Evolutionary conservation across 1,140 invertebrate genomes (phyloP), one percentile per base, ranked within the genome.

Genomic region (Brachionus calyciflorus): DNA sequence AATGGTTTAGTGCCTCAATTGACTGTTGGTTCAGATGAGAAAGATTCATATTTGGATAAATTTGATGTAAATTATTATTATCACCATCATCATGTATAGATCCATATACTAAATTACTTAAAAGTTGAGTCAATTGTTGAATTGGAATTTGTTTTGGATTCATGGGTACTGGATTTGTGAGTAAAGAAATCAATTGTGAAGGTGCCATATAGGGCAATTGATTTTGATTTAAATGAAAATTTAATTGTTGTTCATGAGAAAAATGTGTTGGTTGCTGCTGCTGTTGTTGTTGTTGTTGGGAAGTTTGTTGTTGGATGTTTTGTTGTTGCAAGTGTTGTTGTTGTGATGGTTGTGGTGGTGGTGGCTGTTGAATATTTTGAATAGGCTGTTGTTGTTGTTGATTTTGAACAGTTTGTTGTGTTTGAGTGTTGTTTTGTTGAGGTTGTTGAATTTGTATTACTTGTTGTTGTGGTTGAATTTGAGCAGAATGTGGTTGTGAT

Each of bases 81-180:
- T 60, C 55, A 60, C 33, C 55, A 17, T 60, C 55, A 17, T 60
- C 55, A 55, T 55, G 53, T 28, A n/a, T 33, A 12, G 55, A 30
- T 9, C 26, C 55, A 40, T 33, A 33, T 60, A 37, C 55, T 30
- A 60, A 33, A 60, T 60, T 60, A 33, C 37, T 60, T 6, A 60
- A 28, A 3, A 60, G 2, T n/a, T 60, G 26, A 33, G 19, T 33
- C 14, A 26, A n/a, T 37, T 33, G 55, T 2, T 60, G 55, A 10
- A 37, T 19, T 60, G 55, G 55, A 60, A 60, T 60, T 37, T 60
- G 26, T 1, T 60, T 60, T 9, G 55, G 30, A 60, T 60, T 60
- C 37, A 60, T 17, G 12, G 33, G 55, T 60, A 60, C 30, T 19
- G 30, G 55, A 60, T 60, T 60, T 17, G 3, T 33, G 1, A 60